phyloP scores from a whole-genome alignment of 2,797 vertebrate genomes.

The Epinephelus malabaricus region DNA sequence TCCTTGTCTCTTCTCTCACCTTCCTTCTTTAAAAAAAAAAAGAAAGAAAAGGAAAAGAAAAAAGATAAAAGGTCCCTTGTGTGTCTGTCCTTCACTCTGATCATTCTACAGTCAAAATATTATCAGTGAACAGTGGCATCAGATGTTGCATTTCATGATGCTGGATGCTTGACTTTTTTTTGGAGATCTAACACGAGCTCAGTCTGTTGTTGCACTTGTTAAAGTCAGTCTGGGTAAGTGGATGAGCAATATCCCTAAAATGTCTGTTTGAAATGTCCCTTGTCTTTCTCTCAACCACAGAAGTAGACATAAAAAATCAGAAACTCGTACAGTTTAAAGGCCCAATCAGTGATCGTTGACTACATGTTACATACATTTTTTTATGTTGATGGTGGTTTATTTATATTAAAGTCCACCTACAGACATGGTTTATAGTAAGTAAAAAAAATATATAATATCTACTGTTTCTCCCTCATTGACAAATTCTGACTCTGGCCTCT shows the following conservation, averaged over 20 bases:
- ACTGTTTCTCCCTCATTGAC: too few relatives aligned
- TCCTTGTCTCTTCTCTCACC: constrained; percentile 60
- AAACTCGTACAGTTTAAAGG: not conserved
- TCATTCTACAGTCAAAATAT: constrained; percentile 39
- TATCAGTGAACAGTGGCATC: constrained; percentile 44
- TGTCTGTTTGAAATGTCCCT: not conserved
- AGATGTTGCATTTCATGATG: constrained; percentile 48
- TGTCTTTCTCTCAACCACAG: not conserved
- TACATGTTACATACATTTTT: not conserved
- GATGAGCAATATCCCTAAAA: constrained; percentile 1
- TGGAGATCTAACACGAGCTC: constrained; percentile 36
- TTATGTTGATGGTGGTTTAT: not conserved
- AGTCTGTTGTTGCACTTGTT: constrained; percentile 31
- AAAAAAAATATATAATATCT: too few relatives aligned
- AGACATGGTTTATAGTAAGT: too few relatives aligned
- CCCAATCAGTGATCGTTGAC: not conserved
- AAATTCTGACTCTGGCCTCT: too few relatives aligned
- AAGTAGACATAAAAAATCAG: not conserved
- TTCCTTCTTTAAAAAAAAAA: constrained; percentile 30
- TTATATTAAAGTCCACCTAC: too few relatives aligned
- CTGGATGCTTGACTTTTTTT: constrained; percentile 33
- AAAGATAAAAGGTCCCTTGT: constrained; percentile 30
- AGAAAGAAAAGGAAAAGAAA: not conserved
- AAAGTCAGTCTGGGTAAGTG: constrained; percentile 25
- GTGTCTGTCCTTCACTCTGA: constrained; percentile 61